Evolutionary conservation across 2,888 invertebrate genomes (phyloP).

Genomic region (Cephalotes varians): DNA sequence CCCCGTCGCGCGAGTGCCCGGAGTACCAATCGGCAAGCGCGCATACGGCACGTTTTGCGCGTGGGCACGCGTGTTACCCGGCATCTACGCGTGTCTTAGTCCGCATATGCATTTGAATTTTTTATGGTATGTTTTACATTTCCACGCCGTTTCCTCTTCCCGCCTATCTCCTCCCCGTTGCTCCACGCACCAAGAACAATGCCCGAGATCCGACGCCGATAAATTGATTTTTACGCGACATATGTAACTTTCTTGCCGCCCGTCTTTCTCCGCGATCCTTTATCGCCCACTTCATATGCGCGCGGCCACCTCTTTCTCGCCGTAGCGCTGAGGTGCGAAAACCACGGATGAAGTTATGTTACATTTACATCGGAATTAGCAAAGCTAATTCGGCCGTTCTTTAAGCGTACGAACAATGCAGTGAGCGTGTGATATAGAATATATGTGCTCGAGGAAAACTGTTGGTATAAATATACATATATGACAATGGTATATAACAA

Average conservation of each 20-base stretch:
- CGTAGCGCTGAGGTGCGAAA: slow-evolving; percentile 66
- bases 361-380: slow-evolving; percentile 81
- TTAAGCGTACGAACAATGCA: slow-evolving; percentile 8
- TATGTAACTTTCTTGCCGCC: slow-evolving; percentile 75
- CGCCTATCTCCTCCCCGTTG: slow-evolving; percentile 14
- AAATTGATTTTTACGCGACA: slow-evolving; percentile 84
- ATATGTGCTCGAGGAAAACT: neutral
- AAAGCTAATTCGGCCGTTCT: slow-evolving; percentile 79
- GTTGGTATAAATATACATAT: neutral
- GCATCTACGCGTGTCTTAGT: neutral
- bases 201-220: slow-evolving; percentile 84
- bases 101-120: slow-evolving; percentile 59
- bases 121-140: slow-evolving; percentile 63
- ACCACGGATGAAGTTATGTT: slow-evolving; percentile 76
- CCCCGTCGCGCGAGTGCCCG: slow-evolving; percentile 45
- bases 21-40: slow-evolving; percentile 46
- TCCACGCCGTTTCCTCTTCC: slow-evolving; percentile 67
- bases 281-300: slow-evolving; percentile 44
- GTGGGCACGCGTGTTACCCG: slow-evolving; percentile 12
- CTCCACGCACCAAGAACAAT: slow-evolving; percentile 80
- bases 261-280: slow-evolving; percentile 42
- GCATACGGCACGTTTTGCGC: slow-evolving; percentile 10
- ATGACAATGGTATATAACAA: neutral
- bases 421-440: neutral
- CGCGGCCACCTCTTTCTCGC: slow-evolving; percentile 8